These are phyloP conservation scores for Nycticryphes semicollaris DNA, from an alignment of 2,113 vertebrate species.

Conservation along the genomic window DNA sequence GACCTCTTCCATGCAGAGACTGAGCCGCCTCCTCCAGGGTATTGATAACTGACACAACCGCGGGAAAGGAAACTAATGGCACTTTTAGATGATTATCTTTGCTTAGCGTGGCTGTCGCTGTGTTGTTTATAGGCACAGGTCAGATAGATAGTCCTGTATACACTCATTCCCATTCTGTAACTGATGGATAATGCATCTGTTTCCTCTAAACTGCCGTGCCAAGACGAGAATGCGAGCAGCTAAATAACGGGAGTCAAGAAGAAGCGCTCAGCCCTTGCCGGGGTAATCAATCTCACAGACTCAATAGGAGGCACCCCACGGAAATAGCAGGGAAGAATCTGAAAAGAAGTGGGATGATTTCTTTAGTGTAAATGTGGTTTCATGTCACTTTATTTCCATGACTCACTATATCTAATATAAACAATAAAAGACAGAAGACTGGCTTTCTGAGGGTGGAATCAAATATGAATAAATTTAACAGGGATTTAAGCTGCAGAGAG, in stretches of 20 bases:
- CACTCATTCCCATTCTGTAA: not conserved
- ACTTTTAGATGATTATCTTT: not conserved
- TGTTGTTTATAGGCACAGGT: not conserved
- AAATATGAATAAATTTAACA: slow-evolving; percentile 50
- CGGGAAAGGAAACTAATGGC: not conserved
- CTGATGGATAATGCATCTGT: slow-evolving; percentile 2
- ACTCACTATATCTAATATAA: slow-evolving; percentile 57
- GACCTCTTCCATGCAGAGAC: not conserved
- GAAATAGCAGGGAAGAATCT: slow-evolving; percentile 34
- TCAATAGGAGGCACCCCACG: not conserved
- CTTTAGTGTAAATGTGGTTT: slow-evolving; percentile 37
- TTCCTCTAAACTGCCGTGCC: not conserved
- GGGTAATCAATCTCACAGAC: slow-evolving; percentile 40
- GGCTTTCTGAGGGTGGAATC: slow-evolving; percentile 50
- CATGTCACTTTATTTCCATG: slow-evolving; percentile 58
- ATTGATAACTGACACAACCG: not conserved
- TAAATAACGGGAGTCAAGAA: slow-evolving; percentile 29
- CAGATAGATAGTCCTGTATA: not conserved
- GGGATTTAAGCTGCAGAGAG: not conserved
- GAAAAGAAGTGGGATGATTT: slow-evolving; percentile 63
- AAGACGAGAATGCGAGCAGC: slow-evolving; percentile 16
- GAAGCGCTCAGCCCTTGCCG: slow-evolving; percentile 8
- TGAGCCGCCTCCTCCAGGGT: not conserved
- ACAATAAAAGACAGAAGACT: slow-evolving; percentile 34
- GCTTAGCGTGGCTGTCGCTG: not conserved